A percentile compares a stretch with the other conserved stretches of the same genome.
Conservation (phyloP, 2,113 vertebrate species). For the Odontesthes bonariensis region DNA sequence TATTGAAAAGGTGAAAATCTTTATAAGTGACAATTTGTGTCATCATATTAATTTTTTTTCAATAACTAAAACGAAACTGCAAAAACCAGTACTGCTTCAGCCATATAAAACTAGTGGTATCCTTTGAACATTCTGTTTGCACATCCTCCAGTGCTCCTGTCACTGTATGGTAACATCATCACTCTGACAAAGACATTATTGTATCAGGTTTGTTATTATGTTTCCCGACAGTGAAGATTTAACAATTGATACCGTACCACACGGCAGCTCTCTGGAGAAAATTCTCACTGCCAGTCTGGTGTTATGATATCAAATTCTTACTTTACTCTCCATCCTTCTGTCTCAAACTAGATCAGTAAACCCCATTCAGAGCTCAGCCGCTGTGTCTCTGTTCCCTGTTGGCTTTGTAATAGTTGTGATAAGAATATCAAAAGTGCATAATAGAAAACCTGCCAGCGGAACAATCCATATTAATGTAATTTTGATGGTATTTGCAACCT, state of each 20-base stretch:
- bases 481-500: constrained; percentile 44
- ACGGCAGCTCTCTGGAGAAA: constrained; percentile 48
- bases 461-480: constrained; percentile 73
- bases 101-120: neutral
- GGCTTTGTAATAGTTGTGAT: constrained; percentile 65
- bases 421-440: constrained; percentile 62
- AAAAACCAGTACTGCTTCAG: neutral
- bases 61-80: neutral
- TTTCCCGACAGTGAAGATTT: constrained; percentile 55
- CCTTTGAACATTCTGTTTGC: constrained; percentile 8
- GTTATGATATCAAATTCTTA: constrained; percentile 60
- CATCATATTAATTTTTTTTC: neutral
- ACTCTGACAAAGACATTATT: constrained; percentile 37
- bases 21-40: neutral
- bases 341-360: constrained; percentile 70
- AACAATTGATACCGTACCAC: constrained; percentile 50
- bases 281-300: constrained; percentile 45
- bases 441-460: constrained; percentile 39
- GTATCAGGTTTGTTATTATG: constrained; percentile 27
- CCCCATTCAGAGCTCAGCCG: constrained; percentile 48
- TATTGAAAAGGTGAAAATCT: neutral
- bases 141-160: neutral
- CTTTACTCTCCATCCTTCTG: constrained; percentile 63
- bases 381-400: constrained; percentile 54
- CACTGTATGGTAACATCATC: constrained; percentile 6